Conservation (phyloP, 2,113 vertebrate species). For the Cephalopterus ornatus region DNA sequence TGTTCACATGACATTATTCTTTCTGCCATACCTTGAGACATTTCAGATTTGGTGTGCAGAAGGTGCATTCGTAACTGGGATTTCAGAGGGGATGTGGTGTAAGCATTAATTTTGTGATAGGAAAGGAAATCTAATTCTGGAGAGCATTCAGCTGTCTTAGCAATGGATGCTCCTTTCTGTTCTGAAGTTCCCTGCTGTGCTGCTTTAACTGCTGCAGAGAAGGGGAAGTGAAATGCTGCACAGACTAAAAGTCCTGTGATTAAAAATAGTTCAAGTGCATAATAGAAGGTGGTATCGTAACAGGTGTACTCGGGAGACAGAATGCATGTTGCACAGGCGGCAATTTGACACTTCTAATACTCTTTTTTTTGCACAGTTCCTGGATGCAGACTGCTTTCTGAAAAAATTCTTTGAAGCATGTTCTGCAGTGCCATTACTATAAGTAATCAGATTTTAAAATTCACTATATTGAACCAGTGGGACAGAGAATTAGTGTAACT, state of each 20-base stretch:
- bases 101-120: not conserved
- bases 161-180: not conserved
- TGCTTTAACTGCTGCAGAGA: not conserved
- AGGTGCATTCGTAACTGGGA: not conserved
- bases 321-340: not conserved
- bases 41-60: rapidly evolving
- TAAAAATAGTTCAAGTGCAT: not conserved
- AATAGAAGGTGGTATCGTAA: not conserved
- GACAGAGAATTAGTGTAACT: not conserved
- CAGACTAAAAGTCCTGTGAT: not conserved
- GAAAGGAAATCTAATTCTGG: not conserved
- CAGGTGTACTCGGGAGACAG: not conserved
- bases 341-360: not conserved
- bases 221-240: not conserved
- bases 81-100: not conserved
- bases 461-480: not conserved
- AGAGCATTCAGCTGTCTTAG: not conserved
- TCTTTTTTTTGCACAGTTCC: not conserved
- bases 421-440: not conserved
- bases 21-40: not conserved
- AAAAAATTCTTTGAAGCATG: not conserved
- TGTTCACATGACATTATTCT: not conserved
- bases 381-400: not conserved
- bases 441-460: not conserved
- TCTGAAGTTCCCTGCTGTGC: not conserved